These are phyloP conservation scores for Rhinoderma darwinii DNA, from an alignment of 2,113 vertebrate genomes.

Conservation along the genomic window DNA sequence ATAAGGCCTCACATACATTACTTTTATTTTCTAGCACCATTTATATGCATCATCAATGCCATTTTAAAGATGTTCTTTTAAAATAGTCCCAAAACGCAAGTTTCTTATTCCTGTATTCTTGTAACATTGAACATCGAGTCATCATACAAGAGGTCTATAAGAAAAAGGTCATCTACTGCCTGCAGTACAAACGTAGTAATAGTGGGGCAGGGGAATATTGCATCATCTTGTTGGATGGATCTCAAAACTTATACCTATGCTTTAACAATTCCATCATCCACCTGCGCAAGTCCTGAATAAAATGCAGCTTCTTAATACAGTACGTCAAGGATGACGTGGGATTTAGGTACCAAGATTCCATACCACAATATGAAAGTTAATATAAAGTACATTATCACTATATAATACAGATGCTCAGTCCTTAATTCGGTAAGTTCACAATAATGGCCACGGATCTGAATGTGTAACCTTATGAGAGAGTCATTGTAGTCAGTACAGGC, in stretches of 20 bases:
- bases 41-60: not conserved
- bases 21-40: slow-evolving; percentile 2
- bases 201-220: no score
- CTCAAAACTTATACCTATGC: not conserved
- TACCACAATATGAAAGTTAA: not conserved
- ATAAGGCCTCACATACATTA: not conserved
- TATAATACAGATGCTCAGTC: not conserved
- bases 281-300: not conserved
- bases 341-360: not conserved
- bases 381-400: not conserved
- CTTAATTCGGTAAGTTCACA: not conserved
- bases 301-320: not conserved
- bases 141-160: not conserved
- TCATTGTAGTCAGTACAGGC: not conserved
- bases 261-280: not conserved
- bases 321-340: not conserved
- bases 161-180: no score
- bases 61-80: not conserved
- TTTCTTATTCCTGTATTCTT: not conserved
- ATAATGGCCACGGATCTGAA: not conserved
- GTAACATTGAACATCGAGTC: not conserved
- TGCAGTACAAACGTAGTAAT: no score
- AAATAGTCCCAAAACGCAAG: not conserved
- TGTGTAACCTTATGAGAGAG: not conserved
- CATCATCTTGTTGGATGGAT: not conserved